Evolutionary conservation across 1,140 invertebrate genomes (phyloP).

Genomic region (Episyrphus balteatus): DNA sequence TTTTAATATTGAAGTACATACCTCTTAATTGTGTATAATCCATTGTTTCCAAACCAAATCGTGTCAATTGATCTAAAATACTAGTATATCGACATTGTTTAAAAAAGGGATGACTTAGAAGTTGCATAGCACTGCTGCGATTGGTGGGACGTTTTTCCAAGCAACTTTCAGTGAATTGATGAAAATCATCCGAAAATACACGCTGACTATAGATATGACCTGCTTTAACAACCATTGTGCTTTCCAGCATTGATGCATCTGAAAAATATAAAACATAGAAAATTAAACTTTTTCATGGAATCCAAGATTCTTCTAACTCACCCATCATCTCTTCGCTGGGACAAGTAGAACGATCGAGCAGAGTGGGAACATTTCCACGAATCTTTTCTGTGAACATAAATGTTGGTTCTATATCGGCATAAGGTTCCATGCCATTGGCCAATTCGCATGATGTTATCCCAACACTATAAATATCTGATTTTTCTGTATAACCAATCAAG

Average conservation of each 20-base stretch:
- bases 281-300: conserved; percentile 11
- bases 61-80: conserved; percentile 19
- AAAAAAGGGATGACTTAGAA: conserved; percentile 64
- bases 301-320: conserved; percentile 12
- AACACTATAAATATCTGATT: conserved; percentile 82
- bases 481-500: conserved; percentile 74
- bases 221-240: conserved; percentile 11
- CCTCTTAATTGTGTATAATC: conserved; percentile 12
- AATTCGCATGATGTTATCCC: conserved; percentile 82
- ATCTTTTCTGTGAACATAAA: conserved; percentile 86
- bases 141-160: conserved; percentile 43
- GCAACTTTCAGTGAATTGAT: conserved; percentile 61
- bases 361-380: conserved; percentile 60
- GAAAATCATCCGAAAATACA: conserved; percentile 60
- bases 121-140: conserved; percentile 50
- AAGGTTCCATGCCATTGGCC: conserved; percentile 80
- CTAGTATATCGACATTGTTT: conserved; percentile 44
- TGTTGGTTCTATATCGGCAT: conserved; percentile 66
- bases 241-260: conserved; percentile 16
- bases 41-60: conserved; percentile 10
- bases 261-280: conserved; percentile 13
- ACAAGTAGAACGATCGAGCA: conserved; percentile 67
- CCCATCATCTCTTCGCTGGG: conserved; percentile 38
- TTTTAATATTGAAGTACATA: background rate
- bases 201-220: conserved; percentile 42